Evolutionary conservation across 2,797 vertebrate species (phyloP).

Genomic region (Darevskia nairensis): DNA sequence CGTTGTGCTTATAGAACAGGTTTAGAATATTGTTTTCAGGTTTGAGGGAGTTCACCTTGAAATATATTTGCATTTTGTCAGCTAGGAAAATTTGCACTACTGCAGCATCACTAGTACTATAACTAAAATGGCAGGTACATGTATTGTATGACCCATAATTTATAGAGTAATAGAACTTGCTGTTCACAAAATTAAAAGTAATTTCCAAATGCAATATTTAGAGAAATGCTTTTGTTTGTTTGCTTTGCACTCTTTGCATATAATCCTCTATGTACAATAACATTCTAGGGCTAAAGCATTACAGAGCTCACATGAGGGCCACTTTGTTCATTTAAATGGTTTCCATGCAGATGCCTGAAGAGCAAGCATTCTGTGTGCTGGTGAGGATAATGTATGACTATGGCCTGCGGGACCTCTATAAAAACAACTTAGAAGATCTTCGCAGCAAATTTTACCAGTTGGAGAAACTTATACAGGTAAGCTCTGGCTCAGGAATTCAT

Average conservation of each 20-base stretch:
- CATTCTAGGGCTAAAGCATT: neutral
- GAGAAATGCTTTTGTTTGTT: neutral
- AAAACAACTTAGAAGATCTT: conserved; percentile 98
- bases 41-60: neutral
- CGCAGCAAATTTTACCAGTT: conserved; percentile 99
- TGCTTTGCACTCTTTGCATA: neutral
- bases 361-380: conserved; percentile 97
- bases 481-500: conserved; percentile 44
- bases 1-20: neutral
- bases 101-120: neutral
- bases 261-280: neutral
- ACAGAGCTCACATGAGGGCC: neutral
- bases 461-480: conserved; percentile 94
- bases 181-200: neutral
- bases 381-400: conserved; percentile 98
- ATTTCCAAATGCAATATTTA: neutral
- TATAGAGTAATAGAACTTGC: neutral
- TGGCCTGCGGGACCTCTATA: conserved; percentile 92
- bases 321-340: conserved; percentile 12
- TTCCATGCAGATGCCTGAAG: conserved; percentile 93
- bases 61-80: neutral
- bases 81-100: neutral
- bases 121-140: neutral
- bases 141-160: neutral
- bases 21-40: neutral